Percentiles rank a stretch among this genome's conserved stretches.
phyloP scores from a whole-genome alignment of 2,797 vertebrate species.

The Mus spretus region DNA sequence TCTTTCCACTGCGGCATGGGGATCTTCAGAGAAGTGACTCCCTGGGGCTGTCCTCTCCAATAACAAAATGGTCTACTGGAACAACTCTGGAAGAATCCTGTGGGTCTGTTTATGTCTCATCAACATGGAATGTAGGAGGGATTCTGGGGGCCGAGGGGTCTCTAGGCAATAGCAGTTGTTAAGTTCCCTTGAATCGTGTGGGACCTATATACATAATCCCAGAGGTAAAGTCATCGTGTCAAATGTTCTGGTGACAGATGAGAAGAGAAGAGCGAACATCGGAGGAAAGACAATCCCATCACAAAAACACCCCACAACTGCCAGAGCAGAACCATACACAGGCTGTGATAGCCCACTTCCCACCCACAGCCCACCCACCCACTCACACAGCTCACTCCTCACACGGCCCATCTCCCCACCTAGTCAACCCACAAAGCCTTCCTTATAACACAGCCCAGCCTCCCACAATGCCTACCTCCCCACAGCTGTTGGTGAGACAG shows the following conservation, averaged over 20 bases:
- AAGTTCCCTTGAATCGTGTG: background rate
- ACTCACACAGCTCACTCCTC: background rate
- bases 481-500: background rate
- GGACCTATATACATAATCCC: background rate
- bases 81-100: background rate
- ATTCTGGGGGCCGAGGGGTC: background rate
- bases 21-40: background rate
- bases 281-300: slow-evolving; percentile 8
- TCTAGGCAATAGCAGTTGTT: background rate
- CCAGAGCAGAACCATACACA: background rate
- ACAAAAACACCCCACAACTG: background rate
- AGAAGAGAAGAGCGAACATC: background rate
- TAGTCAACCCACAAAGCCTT: background rate
- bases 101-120: background rate
- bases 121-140: background rate
- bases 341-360: background rate
- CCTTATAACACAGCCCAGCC: background rate
- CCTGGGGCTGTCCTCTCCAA: background rate
- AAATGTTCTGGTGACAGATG: slow-evolving; percentile 15
- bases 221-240: background rate
- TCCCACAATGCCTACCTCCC: background rate
- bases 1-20: background rate
- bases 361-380: background rate
- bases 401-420: background rate
- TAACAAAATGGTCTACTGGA: background rate